Evolutionary conservation across 1,140 invertebrate genomes (phyloP).

Genomic region (Zaprionus davidi): DNA sequence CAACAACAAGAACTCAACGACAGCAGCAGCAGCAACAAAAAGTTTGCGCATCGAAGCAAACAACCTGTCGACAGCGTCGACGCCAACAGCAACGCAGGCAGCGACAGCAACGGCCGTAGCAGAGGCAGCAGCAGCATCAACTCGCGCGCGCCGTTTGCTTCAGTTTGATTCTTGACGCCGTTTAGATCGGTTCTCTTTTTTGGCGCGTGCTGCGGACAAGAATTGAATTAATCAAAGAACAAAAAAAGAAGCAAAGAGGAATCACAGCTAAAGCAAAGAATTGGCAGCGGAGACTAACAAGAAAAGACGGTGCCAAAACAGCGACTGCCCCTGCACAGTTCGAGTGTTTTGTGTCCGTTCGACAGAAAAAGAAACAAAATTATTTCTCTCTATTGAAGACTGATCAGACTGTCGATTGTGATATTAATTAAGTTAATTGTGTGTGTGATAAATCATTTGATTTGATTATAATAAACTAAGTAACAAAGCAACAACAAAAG

Average conservation of each 20-base stretch:
- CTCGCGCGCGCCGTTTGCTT: slow-evolving; percentile 57
- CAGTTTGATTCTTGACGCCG: slow-evolving; percentile 84
- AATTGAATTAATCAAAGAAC: slow-evolving; percentile 8
- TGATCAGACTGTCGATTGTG: slow-evolving; percentile 37
- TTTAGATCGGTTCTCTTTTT: slow-evolving; percentile 81
- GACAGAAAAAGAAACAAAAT: not conserved
- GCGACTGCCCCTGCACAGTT: slow-evolving; percentile 51
- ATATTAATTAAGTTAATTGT: slow-evolving; percentile 41
- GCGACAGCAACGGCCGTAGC: slow-evolving; percentile 16
- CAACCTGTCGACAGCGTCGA: slow-evolving; percentile 53
- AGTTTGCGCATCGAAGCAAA: slow-evolving; percentile 72
- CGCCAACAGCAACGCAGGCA: slow-evolving; percentile 25
- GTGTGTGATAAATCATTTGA: slow-evolving; percentile 65
- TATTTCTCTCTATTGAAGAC: slow-evolving; percentile 20
- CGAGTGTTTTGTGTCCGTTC: slow-evolving; percentile 48
- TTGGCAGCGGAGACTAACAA: not conserved
- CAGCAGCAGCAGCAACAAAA: slow-evolving; percentile 33
- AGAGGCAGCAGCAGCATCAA: slow-evolving; percentile 13
- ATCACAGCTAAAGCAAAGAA: not conserved
- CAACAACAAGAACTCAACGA: not conserved
- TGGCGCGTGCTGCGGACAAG: slow-evolving; percentile 43
- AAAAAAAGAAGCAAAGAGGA: not conserved
- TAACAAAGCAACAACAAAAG: slow-evolving; percentile 20
- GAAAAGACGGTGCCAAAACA: slow-evolving; percentile 40
- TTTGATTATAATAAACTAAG: slow-evolving; percentile 49